Evolutionary conservation across 2,888 invertebrate species (phyloP).

Genomic region (Cremastinae sp.): DNA sequence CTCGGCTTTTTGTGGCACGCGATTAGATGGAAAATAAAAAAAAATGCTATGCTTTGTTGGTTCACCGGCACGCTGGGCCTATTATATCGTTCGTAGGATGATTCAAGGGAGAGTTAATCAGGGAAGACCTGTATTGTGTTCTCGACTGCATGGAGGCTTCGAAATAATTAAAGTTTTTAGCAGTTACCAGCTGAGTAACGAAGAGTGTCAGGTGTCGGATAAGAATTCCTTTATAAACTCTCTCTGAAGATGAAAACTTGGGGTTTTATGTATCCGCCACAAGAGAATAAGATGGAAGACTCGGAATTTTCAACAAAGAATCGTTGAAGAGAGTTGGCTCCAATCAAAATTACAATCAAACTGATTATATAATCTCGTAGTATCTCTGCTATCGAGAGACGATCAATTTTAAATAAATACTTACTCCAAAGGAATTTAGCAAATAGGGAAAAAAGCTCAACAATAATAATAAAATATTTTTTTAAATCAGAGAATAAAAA

Average conservation of each 20-base stretch:
- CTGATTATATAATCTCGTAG: conserved; percentile 18
- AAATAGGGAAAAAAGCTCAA: too few relatives aligned
- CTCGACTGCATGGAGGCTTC: neutral
- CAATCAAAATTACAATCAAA: conserved; percentile 2
- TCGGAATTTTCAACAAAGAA: conserved; percentile 22
- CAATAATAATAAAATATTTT: too few relatives aligned
- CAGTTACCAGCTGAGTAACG: conserved; percentile 51
- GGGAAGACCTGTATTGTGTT: conserved; percentile 20
- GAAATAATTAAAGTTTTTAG: conserved; percentile 48
- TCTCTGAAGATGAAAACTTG: conserved; percentile 28
- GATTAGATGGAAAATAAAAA: neutral
- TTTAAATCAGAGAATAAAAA: too few relatives aligned
- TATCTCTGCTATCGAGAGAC: neutral
- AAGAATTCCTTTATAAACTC: conserved; percentile 53
- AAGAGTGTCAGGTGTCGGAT: conserved; percentile 59
- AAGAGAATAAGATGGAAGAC: neutral
- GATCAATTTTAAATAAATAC: neutral
- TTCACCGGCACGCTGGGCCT: conserved; percentile 42
- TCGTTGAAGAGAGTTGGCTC: conserved; percentile 22
- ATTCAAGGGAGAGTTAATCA: conserved; percentile 51
- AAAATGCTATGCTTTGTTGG: conserved; percentile 3
- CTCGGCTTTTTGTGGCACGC: neutral
- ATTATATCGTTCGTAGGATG: conserved; percentile 54
- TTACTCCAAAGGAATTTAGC: neutral
- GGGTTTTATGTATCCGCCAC: conserved; percentile 28